Evolutionary conservation across 2,797 vertebrate species (phyloP), one percentile per base, ranked within the genome.

Genomic region (Fringilla coelebs): DNA sequence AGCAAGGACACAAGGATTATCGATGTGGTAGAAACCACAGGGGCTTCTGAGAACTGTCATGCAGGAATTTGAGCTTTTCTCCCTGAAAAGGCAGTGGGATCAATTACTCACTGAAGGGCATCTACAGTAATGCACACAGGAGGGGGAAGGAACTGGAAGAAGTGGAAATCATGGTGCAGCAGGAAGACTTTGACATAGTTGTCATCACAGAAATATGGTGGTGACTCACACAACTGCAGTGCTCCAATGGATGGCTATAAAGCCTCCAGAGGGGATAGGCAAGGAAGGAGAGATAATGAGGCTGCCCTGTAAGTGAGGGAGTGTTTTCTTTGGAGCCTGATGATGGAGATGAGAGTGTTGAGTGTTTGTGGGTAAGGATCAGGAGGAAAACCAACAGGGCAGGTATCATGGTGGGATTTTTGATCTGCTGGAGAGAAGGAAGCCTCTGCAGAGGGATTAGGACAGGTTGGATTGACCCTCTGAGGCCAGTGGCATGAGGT

Each of bases 121-220:
- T 43, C 41, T 43, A 19, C 41, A 43, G 19, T 43, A 43, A 43
- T 36, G 19, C 19, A 41, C 16, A 14, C 15, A 46, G 31, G 15
- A 34, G 40, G 40, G 34, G 16, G 16, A 60, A 6, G 5, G 60
- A 48, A 25, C 18, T 28, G 34, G 45, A 66, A 46, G 31, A 54
- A 11, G 18, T 46, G 52, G 51, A 41, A 58, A 51, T 40, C 4
- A 0, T 17, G 40, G 73, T 32, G 15, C n/a, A 66, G 13, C 18
- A 36, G 52, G 22, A 66, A 66, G 66, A 17, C 2, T 52, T 28
- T 28, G 24, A 51, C 11, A 11, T 2, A 5, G 25, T 1, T 72
- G 8, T 19, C 40, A 54, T 17, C 26, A 54, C 26, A 78, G 13
- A 29, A 54, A 36, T 1, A 0, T 11, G 36, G 1, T 38, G 34